These are phyloP conservation scores for Capromys pilorides DNA, from an alignment of 2,797 vertebrate genomes.

Conservation along the genomic window DNA sequence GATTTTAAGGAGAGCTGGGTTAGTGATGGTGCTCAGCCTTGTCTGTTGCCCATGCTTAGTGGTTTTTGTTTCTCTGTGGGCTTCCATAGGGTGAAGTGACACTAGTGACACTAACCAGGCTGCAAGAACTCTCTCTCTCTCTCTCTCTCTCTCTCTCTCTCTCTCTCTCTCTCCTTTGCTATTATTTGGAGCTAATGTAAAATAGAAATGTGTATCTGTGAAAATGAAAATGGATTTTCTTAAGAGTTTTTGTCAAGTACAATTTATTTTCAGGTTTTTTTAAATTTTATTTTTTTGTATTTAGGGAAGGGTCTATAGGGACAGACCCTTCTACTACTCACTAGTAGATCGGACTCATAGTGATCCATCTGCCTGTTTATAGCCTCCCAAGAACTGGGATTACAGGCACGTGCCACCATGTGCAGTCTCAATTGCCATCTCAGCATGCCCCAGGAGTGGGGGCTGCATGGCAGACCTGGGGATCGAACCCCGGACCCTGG, in stretches of 20 bases:
- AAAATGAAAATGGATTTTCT: constrained; percentile 53
- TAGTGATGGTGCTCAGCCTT: neutral
- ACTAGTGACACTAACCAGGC: too few species aligned
- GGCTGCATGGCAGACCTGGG: too few species aligned
- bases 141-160: neutral
- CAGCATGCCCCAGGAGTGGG: too few species aligned
- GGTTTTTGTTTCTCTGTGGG: neutral
- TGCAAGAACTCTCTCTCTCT: neutral
- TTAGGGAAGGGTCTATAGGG: too few species aligned
- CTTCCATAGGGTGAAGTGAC: neutral
- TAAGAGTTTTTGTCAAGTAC: constrained; percentile 12
- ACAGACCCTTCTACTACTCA: too few species aligned
- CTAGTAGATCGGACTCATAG: too few species aligned
- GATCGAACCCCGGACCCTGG: too few species aligned
- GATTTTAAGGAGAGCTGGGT: neutral
- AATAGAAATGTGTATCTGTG: constrained; percentile 6
- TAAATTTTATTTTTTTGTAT: too few species aligned
- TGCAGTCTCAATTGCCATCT: too few species aligned
- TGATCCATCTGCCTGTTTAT: too few species aligned
- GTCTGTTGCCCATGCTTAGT: neutral
- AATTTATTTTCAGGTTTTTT: neutral
- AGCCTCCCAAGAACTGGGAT: too few species aligned
- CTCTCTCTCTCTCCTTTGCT: neutral
- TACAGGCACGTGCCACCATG: too few species aligned
- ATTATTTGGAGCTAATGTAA: neutral